Evolutionary conservation across 2,113 vertebrate species (phyloP).

Genomic region (Scortum barcoo): DNA sequence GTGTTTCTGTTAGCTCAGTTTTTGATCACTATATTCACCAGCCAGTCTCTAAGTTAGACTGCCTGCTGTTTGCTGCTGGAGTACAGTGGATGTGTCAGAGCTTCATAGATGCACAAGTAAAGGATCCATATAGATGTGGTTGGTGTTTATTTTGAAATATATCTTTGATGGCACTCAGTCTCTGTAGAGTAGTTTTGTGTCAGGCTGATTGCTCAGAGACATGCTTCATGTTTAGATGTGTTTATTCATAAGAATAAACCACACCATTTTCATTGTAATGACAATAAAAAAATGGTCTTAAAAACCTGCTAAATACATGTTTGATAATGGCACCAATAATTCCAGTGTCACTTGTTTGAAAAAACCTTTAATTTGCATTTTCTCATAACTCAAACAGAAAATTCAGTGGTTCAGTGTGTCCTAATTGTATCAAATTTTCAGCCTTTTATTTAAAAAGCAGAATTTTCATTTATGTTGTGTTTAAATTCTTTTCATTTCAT

Average conservation of each 20-base stretch:
- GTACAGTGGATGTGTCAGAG: no score
- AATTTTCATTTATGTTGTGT: neutral
- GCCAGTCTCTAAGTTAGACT: no score
- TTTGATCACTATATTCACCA: no score
- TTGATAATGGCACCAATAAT: neutral
- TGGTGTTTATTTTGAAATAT: no score
- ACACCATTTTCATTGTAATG: neutral
- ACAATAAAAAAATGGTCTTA: neutral
- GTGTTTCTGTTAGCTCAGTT: no score
- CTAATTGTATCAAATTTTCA: neutral
- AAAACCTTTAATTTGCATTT: neutral
- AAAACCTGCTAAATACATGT: neutral
- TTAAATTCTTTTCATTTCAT: neutral
- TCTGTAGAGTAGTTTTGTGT: neutral
- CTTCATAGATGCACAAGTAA: no score
- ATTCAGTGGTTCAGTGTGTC: neutral
- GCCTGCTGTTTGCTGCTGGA: no score
- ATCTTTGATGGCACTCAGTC: no score
- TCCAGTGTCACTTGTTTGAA: neutral
- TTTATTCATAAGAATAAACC: neutral
- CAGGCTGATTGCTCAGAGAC: slow-evolving; percentile 2
- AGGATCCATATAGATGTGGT: no score
- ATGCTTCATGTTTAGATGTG: neutral
- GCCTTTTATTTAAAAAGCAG: neutral
- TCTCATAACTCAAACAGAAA: neutral